phyloP scores from a whole-genome alignment of 1,140 invertebrate species.

The Bombus terrestris region DNA sequence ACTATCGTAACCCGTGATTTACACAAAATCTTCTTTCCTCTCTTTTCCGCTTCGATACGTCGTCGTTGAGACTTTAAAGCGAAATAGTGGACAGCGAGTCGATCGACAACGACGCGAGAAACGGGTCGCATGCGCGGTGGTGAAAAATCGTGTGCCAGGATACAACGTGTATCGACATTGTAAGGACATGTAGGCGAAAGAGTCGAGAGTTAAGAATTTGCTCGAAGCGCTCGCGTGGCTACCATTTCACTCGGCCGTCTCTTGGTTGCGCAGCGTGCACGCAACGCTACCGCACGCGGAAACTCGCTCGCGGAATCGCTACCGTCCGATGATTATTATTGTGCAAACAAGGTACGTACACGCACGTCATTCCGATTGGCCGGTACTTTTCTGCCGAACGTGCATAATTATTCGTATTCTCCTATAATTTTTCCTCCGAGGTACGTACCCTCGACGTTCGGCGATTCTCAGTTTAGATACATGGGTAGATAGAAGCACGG shows the following conservation, averaged over 20 bases:
- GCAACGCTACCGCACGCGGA: constrained; percentile 63
- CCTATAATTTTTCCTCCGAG: not conserved
- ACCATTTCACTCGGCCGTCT: constrained; percentile 58
- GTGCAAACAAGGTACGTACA: constrained; percentile 50
- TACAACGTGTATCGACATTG: constrained; percentile 30
- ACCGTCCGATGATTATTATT: constrained; percentile 37
- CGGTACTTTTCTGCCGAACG: not conserved
- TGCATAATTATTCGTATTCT: constrained; percentile 6
- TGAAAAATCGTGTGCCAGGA: constrained; percentile 51
- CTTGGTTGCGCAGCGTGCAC: constrained; percentile 36
- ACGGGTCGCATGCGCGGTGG: not conserved
- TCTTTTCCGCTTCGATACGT: not conserved
- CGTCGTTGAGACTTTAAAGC: no score
- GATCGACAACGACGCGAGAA: not conserved
- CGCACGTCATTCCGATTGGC: not conserved
- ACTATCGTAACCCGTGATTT: constrained; percentile 66
- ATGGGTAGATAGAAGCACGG: not conserved
- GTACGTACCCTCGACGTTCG: not conserved
- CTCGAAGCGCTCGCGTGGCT: constrained; percentile 77
- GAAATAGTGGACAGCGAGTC: no score
- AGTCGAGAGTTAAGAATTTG: constrained; percentile 64
- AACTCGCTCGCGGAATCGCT: constrained; percentile 26
- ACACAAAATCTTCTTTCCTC: constrained; percentile 34
- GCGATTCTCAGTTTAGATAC: not conserved
- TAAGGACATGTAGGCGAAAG: constrained; percentile 60